Percentiles rank a stretch among this genome's conserved stretches.
Evolutionary conservation across 1,140 invertebrate genomes (phyloP).

Genomic region (Diploscapter pachys): DNA sequence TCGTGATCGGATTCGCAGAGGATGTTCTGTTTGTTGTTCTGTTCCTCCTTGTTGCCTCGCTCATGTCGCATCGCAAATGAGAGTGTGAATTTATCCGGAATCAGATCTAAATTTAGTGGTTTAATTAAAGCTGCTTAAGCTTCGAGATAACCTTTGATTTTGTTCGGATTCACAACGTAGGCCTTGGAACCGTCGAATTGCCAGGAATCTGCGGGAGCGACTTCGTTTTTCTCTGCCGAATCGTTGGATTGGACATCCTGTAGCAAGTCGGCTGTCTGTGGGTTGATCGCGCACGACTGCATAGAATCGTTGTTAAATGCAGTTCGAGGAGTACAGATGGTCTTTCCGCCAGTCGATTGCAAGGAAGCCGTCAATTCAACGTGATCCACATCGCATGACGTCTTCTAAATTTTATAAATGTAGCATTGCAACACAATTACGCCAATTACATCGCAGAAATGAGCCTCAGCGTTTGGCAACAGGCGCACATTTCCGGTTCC

Average conservation of each 20-base stretch:
- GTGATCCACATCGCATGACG: no score
- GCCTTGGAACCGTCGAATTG: constrained; percentile 9
- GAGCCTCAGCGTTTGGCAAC: constrained; percentile 29
- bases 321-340: no score
- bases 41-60: constrained; percentile 49
- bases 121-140: not conserved
- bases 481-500: constrained; percentile 24
- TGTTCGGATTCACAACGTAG: constrained; percentile 4
- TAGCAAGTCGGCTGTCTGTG: no score
- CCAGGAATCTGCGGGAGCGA: constrained; percentile 3
- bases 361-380: no score
- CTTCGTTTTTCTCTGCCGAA: no score
- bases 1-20: constrained; percentile 53
- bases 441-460: constrained; percentile 32
- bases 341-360: no score
- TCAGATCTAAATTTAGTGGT: constrained; percentile 17
- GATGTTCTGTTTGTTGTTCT: constrained; percentile 55
- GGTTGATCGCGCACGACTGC: no score
- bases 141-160: not conserved
- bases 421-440: no score
- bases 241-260: no score
- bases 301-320: no score
- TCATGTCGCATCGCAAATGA: constrained; percentile 55
- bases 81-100: constrained; percentile 54
- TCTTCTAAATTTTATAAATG: no score